Base-by-base conservation (phyloP, 2,888 invertebrate genomes). In the Tetragnatha montana region DNA sequence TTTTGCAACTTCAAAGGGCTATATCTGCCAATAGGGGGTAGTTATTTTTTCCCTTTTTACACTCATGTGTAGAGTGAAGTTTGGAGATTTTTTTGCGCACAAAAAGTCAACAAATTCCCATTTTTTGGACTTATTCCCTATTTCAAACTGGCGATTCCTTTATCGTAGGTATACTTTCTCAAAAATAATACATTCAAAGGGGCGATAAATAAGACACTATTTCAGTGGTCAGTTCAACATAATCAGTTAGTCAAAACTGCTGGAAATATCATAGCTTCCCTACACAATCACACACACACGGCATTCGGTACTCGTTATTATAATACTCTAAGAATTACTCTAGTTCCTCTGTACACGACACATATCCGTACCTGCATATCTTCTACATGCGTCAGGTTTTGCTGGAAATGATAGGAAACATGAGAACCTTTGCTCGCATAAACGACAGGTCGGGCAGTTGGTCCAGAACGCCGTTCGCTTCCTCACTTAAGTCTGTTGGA, bases 381-480 rank as follows among this genome's bases (percentile, higher is more conserved):
- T 21, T 50, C 71, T 71, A 80, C 75, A 88, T 73, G 22, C 69
- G 83, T 90, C 87, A 90, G 70, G 90, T 90, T 73, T 90, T 90
- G 68, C 82, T 87, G 51, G 90, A 90, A 35, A 35, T n/a, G 70
- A 47, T 92, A 93, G 22, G 94, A 94, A 83, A 95, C 94, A 92
- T 89, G 22, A 94, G 92, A 71, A 93, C 93, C 91, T 93, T 93
- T 49, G 94, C 93, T 79, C 93, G 92, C 93, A 94, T 93, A 92
- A 93, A 94, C 10, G 93, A 92, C 85, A 94, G 92, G 91, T 93
- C 92, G 0, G 93, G 94, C 82, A 94, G 91, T 81, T 92, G 92
- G 79, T 92, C 92, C 85, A 94, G 92, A 74, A 94, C 92, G 60
- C 92, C 91, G 8, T 92, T 88, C 0, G 94, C 93, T 90, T 93